Evolutionary conservation across 2,888 invertebrate genomes (phyloP), one percentile per base, ranked within the genome.

Genomic region (Anodontia alba): DNA sequence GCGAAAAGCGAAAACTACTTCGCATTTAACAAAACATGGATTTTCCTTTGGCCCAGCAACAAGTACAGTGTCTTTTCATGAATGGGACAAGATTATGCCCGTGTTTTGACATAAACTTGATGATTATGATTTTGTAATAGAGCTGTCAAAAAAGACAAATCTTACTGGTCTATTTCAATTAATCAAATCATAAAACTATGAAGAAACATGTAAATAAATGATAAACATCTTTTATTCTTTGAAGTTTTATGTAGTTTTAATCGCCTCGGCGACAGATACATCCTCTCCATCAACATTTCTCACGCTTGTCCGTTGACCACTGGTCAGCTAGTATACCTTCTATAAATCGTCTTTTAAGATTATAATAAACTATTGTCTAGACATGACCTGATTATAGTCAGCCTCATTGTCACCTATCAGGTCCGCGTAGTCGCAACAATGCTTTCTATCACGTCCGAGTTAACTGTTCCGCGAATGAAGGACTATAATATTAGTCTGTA

Each of bases 371-470:
- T 42, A 42, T 15, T 42, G 42, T 42, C 42, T 42, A 42, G 8
- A 42, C 8, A 42, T 42, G 42, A 15, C 42, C 42, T 42, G 42
- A 42, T 42, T 42, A 42, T 42, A 42, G 15, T 10, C 46, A n/a
- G n/a, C n/a, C n/a, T n/a, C n/a, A n/a, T n/a, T n/a, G n/a, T n/a
- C n/a, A n/a, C n/a, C n/a, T 33, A 33, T 15, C 29, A 62, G 62
- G 62, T 62, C 62, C 31, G 1, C 23, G 7, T 23, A 8, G 10
- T 8, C n/a, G n/a, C n/a, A n/a, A n/a, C n/a, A n/a, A n/a, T 54
- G 54, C 54, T 54, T n/a, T 54, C 54, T 54, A 26, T 54, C 54
- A 54, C 54, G 54, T 54, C 54, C 54, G 54, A n/a, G n/a, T n/a
- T n/a, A n/a, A n/a, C n/a, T n/a, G n/a, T n/a, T n/a, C n/a, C n/a